These are phyloP conservation scores for Melitaea cinxia DNA, from an alignment of 1,140 invertebrate genomes.

Conservation along the genomic window DNA sequence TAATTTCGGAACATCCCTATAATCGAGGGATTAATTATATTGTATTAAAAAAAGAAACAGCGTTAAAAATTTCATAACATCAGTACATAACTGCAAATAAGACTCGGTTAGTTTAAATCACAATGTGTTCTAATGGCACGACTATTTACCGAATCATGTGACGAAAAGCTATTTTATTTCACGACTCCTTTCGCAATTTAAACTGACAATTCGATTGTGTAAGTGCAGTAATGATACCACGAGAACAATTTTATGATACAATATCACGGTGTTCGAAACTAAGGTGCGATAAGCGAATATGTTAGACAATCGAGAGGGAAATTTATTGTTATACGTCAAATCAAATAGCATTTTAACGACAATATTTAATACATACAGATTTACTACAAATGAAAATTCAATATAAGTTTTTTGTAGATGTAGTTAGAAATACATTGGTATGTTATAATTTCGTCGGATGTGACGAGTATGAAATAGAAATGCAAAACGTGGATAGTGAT, in stretches of 20 bases:
- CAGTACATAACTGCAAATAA: background rate
- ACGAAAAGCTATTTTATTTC: slow-evolving; percentile 67
- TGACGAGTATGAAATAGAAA: slow-evolving; percentile 12
- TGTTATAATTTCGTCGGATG: slow-evolving; percentile 8
- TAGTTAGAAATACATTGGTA: background rate
- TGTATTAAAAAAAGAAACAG: background rate
- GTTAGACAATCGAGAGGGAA: slow-evolving; percentile 17
- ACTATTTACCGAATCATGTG: slow-evolving; percentile 50
- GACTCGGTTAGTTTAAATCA: slow-evolving; percentile 8
- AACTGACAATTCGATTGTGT: slow-evolving; percentile 68
- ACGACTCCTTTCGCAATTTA: slow-evolving; percentile 62
- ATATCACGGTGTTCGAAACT: slow-evolving; percentile 30
- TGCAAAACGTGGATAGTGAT: slow-evolving; percentile 27
- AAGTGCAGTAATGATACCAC: slow-evolving; percentile 61
- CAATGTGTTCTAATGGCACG: slow-evolving; percentile 15
- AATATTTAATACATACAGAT: background rate
- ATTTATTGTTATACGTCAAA: slow-evolving; percentile 18
- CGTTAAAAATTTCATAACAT: background rate
- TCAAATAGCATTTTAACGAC: slow-evolving; percentile 9
- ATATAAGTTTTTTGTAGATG: background rate
- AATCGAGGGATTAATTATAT: too few species aligned
- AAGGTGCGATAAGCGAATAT: slow-evolving; percentile 24
- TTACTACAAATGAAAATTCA: background rate
- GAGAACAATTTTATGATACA: slow-evolving; percentile 47
- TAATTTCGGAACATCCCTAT: too few species aligned